phyloP scores from a whole-genome alignment of 1,140 invertebrate species.

The Zaprionus inermis region DNA sequence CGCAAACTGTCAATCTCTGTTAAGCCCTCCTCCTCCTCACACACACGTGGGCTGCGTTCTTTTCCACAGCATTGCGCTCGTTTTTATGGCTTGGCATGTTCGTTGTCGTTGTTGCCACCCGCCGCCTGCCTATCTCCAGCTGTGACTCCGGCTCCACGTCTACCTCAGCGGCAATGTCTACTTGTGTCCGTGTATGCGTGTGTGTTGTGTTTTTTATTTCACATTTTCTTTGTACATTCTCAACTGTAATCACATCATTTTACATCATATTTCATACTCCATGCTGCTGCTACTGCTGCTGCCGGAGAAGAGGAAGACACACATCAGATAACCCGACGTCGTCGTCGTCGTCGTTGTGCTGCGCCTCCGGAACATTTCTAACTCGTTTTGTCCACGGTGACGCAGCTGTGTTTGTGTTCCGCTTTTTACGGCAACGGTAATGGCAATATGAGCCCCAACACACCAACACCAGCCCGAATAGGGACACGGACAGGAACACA shows the following conservation, averaged over 20 bases:
- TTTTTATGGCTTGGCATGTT: conserved; percentile 63
- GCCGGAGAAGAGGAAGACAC: conserved; percentile 29
- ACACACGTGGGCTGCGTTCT: conserved; percentile 19
- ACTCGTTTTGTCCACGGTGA: conserved; percentile 40
- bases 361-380: conserved; percentile 47
- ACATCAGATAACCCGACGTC: conserved; percentile 20
- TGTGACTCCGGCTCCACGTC: background rate
- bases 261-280: conserved; percentile 80
- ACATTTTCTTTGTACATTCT: conserved; percentile 61
- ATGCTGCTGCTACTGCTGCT: conserved; percentile 42
- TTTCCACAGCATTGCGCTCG: conserved; percentile 41
- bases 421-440: conserved; percentile 20
- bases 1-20: conserved; percentile 73
- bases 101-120: conserved; percentile 5
- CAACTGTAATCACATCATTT: conserved; percentile 81
- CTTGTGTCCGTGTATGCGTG: conserved; percentile 48
- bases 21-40: conserved; percentile 36
- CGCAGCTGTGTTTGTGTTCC: conserved; percentile 40
- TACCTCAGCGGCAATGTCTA: conserved; percentile 45
- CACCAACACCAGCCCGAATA: background rate
- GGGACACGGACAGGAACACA: background rate
- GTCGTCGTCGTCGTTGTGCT: conserved; percentile 1
- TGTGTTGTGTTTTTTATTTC: conserved; percentile 33
- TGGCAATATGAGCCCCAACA: conserved; percentile 16
- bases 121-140: background rate